Evolutionary conservation across 2,797 vertebrate species (phyloP).

Genomic region (Gambelia wislizenii): DNA sequence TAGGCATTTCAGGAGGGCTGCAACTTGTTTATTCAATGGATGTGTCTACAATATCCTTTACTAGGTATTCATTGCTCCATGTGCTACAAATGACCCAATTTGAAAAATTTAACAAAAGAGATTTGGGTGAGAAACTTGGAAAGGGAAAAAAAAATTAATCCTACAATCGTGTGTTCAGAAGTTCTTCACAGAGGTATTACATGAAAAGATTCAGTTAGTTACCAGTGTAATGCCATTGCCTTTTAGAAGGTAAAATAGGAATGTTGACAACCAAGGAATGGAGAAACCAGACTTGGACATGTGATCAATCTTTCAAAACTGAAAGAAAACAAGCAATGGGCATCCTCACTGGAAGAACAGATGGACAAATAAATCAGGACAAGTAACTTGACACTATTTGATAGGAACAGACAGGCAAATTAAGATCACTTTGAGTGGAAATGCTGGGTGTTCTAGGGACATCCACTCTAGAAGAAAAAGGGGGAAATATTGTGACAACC

Average conservation of each 20-base stretch:
- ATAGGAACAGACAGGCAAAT: neutral
- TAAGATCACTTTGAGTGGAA: neutral
- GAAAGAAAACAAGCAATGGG: neutral
- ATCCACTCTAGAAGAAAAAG: no score
- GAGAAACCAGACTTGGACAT: neutral
- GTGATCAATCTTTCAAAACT: neutral
- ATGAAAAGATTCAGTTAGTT: neutral
- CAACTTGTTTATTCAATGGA: neutral
- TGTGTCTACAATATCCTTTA: neutral
- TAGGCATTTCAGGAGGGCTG: no score
- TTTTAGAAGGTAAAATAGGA: slow-evolving; percentile 22
- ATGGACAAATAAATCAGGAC: slow-evolving; percentile 15
- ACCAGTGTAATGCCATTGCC: neutral
- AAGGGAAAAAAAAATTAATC: neutral
- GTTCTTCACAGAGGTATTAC: accelerated
- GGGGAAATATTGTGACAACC: no score
- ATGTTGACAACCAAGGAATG: slow-evolving; percentile 3
- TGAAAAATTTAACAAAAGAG: slow-evolving; percentile 16
- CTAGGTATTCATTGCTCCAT: neutral
- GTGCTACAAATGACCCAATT: neutral
- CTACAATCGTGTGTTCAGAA: neutral
- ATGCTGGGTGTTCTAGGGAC: no score
- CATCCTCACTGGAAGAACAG: neutral
- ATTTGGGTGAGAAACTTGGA: neutral
- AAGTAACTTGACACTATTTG: slow-evolving; percentile 33